Evolutionary conservation across 2,113 vertebrate species (phyloP).

Genomic region (Xiphophorus hellerii): DNA sequence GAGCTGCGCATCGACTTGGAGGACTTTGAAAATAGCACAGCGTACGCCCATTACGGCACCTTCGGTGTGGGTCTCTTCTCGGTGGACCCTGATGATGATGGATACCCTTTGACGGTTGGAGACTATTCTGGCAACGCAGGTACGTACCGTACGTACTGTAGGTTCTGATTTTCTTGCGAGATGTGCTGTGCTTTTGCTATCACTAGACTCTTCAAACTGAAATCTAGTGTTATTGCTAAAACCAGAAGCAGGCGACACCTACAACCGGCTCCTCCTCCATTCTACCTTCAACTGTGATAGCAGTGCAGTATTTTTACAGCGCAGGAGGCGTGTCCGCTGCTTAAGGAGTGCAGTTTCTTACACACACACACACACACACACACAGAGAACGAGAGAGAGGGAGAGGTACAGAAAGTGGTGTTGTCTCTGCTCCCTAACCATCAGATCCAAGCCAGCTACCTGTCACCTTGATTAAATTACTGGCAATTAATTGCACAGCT

Average conservation of each 20-base stretch:
- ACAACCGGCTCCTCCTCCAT: not conserved
- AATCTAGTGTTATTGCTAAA: constrained; percentile 17
- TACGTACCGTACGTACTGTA: constrained; percentile 66
- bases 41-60: constrained; percentile 89
- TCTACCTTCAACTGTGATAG: not conserved
- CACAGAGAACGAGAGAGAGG: not conserved
- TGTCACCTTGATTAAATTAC: constrained; percentile 72
- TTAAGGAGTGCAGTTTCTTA: constrained; percentile 31
- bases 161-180: constrained; percentile 19
- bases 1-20: constrained; percentile 94
- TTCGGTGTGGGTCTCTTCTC: constrained; percentile 96
- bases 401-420: constrained; percentile 3
- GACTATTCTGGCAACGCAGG: constrained; percentile 96
- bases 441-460: constrained; percentile 49
- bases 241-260: constrained; percentile 1
- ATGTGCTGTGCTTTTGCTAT: not conserved
- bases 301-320: constrained; percentile 19
- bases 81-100: constrained; percentile 93
- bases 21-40: constrained; percentile 95
- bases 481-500: constrained; percentile 68
- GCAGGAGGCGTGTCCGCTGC: constrained; percentile 14
- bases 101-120: constrained; percentile 89
- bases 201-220: constrained; percentile 3
- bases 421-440: constrained; percentile 30
- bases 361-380: no score